phyloP scores from a whole-genome alignment of 1,140 invertebrate genomes.

The Glossosoma conforme region DNA sequence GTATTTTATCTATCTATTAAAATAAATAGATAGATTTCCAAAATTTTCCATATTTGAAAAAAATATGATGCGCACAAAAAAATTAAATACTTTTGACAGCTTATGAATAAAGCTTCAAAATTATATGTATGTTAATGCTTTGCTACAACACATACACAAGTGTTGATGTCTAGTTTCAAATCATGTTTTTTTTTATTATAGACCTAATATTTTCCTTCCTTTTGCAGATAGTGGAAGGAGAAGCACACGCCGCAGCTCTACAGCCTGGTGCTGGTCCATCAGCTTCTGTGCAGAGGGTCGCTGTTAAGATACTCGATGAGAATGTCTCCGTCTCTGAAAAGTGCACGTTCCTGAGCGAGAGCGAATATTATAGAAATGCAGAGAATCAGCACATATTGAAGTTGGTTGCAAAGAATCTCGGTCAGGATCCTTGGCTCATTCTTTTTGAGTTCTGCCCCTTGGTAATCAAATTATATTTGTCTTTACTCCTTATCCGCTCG shows the following conservation, averaged over 20 bases:
- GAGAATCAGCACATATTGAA: constrained; percentile 54
- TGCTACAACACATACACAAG: too few relatives aligned
- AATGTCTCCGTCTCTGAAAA: constrained; percentile 62
- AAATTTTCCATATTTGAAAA: too few relatives aligned
- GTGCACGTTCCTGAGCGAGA: constrained; percentile 63
- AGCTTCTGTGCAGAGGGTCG: constrained; percentile 35
- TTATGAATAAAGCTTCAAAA: too few relatives aligned
- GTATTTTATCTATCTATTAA: too few relatives aligned
- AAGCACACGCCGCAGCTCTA: constrained; percentile 47
- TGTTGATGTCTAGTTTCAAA: too few relatives aligned
- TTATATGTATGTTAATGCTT: too few relatives aligned
- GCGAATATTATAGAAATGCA: constrained; percentile 55
- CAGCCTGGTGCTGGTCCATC: not conserved
- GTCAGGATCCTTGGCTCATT: constrained; percentile 58
- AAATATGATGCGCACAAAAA: too few relatives aligned
- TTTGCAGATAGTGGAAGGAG: constrained; percentile 62
- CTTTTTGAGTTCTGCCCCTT: constrained; percentile 57
- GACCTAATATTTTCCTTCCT: too few relatives aligned
- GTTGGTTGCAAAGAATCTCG: constrained; percentile 51
- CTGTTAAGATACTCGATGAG: constrained; percentile 65
- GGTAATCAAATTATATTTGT: constrained; percentile 36
- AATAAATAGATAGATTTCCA: too few relatives aligned
- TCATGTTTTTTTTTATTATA: too few relatives aligned
- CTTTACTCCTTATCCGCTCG: not conserved
- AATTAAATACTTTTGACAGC: too few relatives aligned